Percentiles rank a stretch among this genome's conserved stretches.
Evolutionary conservation across 1,140 invertebrate genomes (phyloP).

Genomic region (Physella acuta): DNA sequence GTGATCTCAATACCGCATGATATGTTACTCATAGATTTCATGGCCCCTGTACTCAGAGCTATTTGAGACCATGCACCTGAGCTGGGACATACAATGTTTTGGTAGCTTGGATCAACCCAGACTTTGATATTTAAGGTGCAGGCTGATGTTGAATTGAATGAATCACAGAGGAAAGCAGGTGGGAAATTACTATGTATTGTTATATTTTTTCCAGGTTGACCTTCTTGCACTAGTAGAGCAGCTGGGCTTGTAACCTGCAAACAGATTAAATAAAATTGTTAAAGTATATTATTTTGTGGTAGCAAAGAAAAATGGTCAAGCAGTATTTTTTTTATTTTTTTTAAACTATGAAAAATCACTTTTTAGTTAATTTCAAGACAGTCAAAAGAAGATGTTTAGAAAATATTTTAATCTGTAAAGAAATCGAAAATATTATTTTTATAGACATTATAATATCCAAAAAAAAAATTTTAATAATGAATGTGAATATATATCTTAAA

Average conservation of each 20-base stretch:
- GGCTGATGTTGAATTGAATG: conserved; percentile 12
- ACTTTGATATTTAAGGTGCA: conserved; percentile 27
- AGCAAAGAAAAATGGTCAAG: not conserved
- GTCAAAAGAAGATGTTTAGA: no score
- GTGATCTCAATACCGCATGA: conserved; percentile 34
- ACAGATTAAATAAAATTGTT: not conserved
- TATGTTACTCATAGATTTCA: not conserved
- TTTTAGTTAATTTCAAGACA: no score
- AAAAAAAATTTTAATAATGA: no score
- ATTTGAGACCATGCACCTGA: conserved; percentile 26
- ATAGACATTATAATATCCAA: no score
- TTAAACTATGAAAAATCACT: not conserved
- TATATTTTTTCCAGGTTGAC: conserved; percentile 20
- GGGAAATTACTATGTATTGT: conserved; percentile 23
- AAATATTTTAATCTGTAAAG: no score
- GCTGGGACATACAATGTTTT: conserved; percentile 19
- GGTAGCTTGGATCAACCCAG: not conserved
- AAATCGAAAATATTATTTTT: no score
- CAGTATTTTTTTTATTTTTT: not conserved
- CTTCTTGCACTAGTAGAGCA: conserved; percentile 30
- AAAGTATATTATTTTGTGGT: not conserved
- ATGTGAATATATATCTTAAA: no score
- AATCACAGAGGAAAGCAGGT: conserved; percentile 37
- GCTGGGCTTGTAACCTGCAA: conserved; percentile 27
- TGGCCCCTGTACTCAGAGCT: conserved; percentile 23